Evolutionary conservation across 2,797 vertebrate genomes (phyloP).

Genomic region (Arrhamphus sclerolepis): DNA sequence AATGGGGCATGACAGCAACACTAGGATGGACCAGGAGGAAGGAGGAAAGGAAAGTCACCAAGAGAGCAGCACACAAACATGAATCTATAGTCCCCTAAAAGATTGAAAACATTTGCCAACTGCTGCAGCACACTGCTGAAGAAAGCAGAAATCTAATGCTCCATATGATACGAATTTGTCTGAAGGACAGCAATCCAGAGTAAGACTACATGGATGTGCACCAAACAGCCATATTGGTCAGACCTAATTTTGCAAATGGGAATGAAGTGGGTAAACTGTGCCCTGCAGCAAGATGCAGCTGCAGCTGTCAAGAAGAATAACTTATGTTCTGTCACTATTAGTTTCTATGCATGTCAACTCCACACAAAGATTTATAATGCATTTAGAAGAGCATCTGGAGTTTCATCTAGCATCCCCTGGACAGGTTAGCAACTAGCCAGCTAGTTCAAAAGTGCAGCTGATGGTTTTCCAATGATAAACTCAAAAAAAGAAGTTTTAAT

Average conservation of each 20-base stretch:
- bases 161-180: slow-evolving; percentile 1
- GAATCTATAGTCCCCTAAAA: neutral
- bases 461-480: too few species aligned
- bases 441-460: too few species aligned
- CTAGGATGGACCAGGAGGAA: too few species aligned
- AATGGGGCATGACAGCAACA: too few species aligned
- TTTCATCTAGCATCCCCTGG: neutral
- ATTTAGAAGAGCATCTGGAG: neutral
- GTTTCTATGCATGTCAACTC: slow-evolving; percentile 17
- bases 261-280: slow-evolving; percentile 15
- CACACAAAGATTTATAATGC: slow-evolving; percentile 24
- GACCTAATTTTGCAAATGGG: slow-evolving; percentile 17
- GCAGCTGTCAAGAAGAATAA: slow-evolving; percentile 28
- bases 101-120: slow-evolving; percentile 1
- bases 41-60: slow-evolving; percentile 17
- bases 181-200: neutral
- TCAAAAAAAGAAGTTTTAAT: too few species aligned
- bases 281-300: slow-evolving; percentile 24
- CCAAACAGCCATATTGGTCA: slow-evolving; percentile 6
- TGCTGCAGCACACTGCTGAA: neutral
- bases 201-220: neutral
- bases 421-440: neutral
- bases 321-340: slow-evolving; percentile 19
- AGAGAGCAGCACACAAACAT: slow-evolving; percentile 12
- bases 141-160: slow-evolving; percentile 2